Conservation (phyloP, 2,113 vertebrate genomes). For the Scomber scombrus region DNA sequence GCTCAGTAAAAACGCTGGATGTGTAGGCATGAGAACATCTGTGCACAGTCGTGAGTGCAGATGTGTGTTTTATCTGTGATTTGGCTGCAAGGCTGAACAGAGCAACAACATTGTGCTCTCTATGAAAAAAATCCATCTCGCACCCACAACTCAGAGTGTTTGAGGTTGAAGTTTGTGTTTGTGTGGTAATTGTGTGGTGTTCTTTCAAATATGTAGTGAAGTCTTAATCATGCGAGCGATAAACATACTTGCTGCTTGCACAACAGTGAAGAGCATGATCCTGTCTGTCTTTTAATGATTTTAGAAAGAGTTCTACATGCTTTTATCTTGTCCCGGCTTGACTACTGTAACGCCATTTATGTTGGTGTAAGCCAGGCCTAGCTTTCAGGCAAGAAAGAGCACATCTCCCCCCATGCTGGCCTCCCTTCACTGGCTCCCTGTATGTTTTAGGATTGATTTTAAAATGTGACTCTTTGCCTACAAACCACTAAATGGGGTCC, state of each 20-base stretch:
- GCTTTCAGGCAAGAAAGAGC: too few species aligned
- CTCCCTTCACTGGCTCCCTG: too few species aligned
- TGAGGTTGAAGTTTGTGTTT: neutral
- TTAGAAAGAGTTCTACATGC: too few species aligned
- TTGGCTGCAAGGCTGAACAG: neutral
- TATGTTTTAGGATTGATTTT: too few species aligned
- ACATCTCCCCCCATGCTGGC: too few species aligned
- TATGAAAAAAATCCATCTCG: neutral
- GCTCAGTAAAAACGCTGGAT: neutral
- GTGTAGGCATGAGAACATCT: neutral
- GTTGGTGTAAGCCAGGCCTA: too few species aligned
- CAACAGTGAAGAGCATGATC: neutral
- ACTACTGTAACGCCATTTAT: too few species aligned
- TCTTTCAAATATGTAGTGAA: neutral
- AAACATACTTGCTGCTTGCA: slow-evolving; percentile 7
- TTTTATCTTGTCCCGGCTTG: too few species aligned
- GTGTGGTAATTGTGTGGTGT: neutral
- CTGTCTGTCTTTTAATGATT: too few species aligned
- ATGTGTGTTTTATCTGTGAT: neutral
- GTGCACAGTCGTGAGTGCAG: neutral
- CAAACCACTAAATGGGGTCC: too few species aligned
- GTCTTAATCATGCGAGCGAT: slow-evolving; percentile 4
- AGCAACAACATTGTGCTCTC: neutral
- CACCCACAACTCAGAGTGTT: neutral
- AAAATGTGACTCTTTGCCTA: too few species aligned